These are phyloP conservation scores for Cephus nigrinus DNA, from an alignment of 2,888 invertebrate genomes.

Conservation along the genomic window DNA sequence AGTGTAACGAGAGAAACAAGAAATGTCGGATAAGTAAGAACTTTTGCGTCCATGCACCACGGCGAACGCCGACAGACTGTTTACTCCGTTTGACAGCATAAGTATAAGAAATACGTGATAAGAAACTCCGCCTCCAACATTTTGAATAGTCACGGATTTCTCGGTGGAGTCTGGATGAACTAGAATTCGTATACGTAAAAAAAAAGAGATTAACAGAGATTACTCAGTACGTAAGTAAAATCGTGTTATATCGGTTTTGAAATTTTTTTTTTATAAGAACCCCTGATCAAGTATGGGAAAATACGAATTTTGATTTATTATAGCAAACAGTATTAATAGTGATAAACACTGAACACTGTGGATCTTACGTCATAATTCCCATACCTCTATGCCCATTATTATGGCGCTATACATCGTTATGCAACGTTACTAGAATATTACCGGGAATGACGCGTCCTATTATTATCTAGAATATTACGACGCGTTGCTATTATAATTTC, in stretches of 20 bases:
- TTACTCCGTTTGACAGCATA: constrained; percentile 30
- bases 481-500: neutral
- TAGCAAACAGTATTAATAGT: neutral
- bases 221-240: neutral
- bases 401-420: neutral
- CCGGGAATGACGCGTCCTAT: neutral
- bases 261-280: no score
- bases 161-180: no score
- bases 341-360: neutral
- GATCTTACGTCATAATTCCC: neutral
- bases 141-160: neutral
- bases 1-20: neutral
- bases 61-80: constrained; percentile 48
- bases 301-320: no score
- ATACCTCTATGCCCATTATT: neutral
- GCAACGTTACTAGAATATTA: neutral
- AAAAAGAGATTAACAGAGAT: neutral
- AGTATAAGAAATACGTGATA: constrained; percentile 11
- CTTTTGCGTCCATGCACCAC: constrained; percentile 38
- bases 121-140: constrained; percentile 13
- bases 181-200: no score
- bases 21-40: neutral
- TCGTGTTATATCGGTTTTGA: neutral
- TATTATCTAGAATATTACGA: neutral
- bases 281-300: no score